Evolutionary conservation across 2,888 invertebrate species (phyloP), one percentile per base, ranked within the genome.

Genomic region (Hypomecis punctinalis): DNA sequence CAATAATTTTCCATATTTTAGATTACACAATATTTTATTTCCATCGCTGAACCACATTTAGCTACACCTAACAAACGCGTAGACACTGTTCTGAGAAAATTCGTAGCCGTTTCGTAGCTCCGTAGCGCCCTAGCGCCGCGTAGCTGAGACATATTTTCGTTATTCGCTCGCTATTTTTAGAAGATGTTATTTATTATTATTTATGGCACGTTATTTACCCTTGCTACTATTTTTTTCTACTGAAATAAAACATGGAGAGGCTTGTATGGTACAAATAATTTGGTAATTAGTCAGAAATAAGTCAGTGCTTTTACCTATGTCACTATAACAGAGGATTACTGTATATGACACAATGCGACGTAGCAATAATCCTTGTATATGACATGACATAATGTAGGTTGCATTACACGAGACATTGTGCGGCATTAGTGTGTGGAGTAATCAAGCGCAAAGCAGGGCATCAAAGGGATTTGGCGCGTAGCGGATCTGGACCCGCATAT

Each of bases 41-140:
- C n/a, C n/a, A n/a, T n/a, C n/a, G 33, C 33, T 35, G n/a, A 36
- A n/a, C 6, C 36, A n/a, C n/a, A 48, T n/a, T 48, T 48, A 13
- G 48, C 10, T 36, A 48, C 35, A 36, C 23, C 5, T 13, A 51
- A 51, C 23, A 39, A 40, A 51, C 39, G 40, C 52, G 40, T 40
- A 40, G 40, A 42, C 13, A 52, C n/a, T 40, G 37, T 56, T 55
- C 36, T 55, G 13, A 51, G 49, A 58, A 63, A 60, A 59, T n/a
- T 73, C 75, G 77, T 76, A 76, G 72, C 63, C 35, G 53, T 39
- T 55, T 56, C 75, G 76, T 75, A 76, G 75, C 65, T 43, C 62
- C 76, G 76, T 76, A 73, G 75, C 65, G 40, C 62, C 76, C 74
- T 76, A 73, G 75, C 69, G 58, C 43, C 54, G 58, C 72, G 76